Conservation (phyloP, 2,113 vertebrate species). For the Prolemur simus region DNA sequence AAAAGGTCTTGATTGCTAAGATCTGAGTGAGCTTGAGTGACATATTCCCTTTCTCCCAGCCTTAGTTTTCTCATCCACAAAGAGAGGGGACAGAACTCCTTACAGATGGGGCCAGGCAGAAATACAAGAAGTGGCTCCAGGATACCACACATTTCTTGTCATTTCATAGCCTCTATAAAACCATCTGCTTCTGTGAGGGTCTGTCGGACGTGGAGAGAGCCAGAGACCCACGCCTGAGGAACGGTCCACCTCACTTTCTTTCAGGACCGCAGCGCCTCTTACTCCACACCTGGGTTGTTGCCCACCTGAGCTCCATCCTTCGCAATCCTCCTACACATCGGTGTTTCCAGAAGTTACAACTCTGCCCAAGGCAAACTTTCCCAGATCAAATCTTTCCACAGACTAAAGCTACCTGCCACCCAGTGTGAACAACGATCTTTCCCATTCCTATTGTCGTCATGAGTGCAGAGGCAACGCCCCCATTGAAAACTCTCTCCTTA, state of each 20-base stretch:
- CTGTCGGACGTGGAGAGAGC: neutral
- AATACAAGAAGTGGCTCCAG: neutral
- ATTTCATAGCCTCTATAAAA: neutral
- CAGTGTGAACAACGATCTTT: neutral
- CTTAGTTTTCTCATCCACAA: neutral
- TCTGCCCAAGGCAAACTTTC: neutral
- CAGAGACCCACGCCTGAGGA: neutral
- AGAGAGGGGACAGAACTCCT: neutral
- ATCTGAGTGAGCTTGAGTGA: neutral
- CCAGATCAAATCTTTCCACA: neutral
- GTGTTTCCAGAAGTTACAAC: neutral
- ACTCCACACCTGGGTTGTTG: neutral
- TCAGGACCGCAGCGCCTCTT: neutral
- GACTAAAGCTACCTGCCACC: neutral
- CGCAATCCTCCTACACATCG: too few relatives aligned
- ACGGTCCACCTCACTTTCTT: neutral
- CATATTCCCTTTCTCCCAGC: neutral
- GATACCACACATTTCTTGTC: neutral
- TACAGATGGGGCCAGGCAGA: neutral
- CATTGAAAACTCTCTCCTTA: neutral
- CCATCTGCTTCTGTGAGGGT: neutral
- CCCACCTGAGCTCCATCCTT: neutral
- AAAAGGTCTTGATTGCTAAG: neutral
- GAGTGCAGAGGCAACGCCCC: too few relatives aligned
- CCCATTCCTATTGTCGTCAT: neutral